Conservation (phyloP, 1,140 invertebrate species). For the Bicyclus anynana region DNA sequence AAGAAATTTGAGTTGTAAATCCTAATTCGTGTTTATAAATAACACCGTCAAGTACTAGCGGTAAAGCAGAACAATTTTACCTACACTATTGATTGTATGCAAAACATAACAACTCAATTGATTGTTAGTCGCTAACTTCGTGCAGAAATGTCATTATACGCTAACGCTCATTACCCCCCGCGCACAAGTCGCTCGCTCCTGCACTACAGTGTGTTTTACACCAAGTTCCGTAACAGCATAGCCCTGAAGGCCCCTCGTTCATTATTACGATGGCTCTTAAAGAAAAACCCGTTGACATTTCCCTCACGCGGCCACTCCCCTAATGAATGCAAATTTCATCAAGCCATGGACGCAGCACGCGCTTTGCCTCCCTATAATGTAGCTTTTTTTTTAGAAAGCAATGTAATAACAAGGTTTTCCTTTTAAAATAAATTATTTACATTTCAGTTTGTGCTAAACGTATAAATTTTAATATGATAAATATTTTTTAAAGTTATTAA, state of each 20-base stretch:
- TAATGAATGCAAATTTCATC: slow-evolving; percentile 64
- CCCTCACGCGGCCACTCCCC: slow-evolving; percentile 38
- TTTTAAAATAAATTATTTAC: slow-evolving; percentile 22
- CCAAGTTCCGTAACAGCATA: slow-evolving; percentile 19
- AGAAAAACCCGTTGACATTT: slow-evolving; percentile 49
- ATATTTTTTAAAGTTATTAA: too few species aligned
- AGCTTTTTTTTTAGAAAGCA: slow-evolving; percentile 27
- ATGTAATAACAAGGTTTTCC: slow-evolving; percentile 14
- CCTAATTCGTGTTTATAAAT: too few species aligned
- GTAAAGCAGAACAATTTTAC: too few species aligned
- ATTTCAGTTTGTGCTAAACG: not conserved
- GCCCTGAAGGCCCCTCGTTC: slow-evolving; percentile 20
- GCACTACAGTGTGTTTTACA: slow-evolving; percentile 5
- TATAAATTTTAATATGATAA: too few species aligned
- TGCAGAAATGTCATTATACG: too few species aligned
- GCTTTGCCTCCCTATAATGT: slow-evolving; percentile 37
- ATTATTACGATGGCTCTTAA: slow-evolving; percentile 44
- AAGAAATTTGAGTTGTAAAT: too few species aligned
- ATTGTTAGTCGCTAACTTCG: too few species aligned
- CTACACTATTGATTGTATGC: too few species aligned
- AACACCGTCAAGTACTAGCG: too few species aligned
- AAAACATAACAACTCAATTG: too few species aligned
- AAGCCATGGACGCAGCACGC: slow-evolving; percentile 43
- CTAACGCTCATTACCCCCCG: too few species aligned
- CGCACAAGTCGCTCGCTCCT: not conserved